phyloP scores from a whole-genome alignment of 2,797 vertebrate species.

The Epinephelus malabaricus region DNA sequence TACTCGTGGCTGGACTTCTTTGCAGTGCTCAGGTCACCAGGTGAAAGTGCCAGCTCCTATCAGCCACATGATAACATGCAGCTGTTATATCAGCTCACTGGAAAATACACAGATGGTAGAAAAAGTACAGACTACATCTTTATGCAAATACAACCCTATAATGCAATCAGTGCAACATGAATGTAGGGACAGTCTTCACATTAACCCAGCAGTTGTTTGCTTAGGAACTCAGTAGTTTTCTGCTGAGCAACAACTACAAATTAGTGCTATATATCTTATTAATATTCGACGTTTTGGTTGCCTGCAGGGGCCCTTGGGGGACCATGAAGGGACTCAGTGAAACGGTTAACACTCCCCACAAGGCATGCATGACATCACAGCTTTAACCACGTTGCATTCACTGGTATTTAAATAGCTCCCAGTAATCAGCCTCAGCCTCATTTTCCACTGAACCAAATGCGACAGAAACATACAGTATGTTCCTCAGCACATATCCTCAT shows the following conservation, averaged over 20 bases:
- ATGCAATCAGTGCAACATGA: neutral
- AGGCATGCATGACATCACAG: constrained; percentile 4
- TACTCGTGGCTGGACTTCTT: neutral
- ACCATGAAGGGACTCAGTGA: neutral
- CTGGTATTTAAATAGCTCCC: neutral
- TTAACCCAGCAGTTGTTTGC: neutral
- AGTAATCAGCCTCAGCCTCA: neutral
- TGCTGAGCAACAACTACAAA: neutral
- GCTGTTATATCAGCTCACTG: constrained; percentile 36
- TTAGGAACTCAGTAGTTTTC: neutral
- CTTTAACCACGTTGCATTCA: constrained; percentile 40
- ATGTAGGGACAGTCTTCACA: neutral
- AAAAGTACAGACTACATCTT: neutral
- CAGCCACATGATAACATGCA: constrained; percentile 19
- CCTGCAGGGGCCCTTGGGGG: neutral
- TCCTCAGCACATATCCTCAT: neutral
- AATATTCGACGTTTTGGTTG: neutral
- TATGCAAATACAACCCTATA: constrained; percentile 17
- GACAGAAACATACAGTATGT: neutral
- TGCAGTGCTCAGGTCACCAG: neutral
- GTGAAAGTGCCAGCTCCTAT: constrained; percentile 24
- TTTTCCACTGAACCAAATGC: neutral
- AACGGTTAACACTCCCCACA: neutral
- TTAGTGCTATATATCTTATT: neutral
- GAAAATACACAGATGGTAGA: neutral